These are phyloP conservation scores for Temnothorax longispinosus DNA, from an alignment of 1,140 invertebrate species.

Conservation along the genomic window DNA sequence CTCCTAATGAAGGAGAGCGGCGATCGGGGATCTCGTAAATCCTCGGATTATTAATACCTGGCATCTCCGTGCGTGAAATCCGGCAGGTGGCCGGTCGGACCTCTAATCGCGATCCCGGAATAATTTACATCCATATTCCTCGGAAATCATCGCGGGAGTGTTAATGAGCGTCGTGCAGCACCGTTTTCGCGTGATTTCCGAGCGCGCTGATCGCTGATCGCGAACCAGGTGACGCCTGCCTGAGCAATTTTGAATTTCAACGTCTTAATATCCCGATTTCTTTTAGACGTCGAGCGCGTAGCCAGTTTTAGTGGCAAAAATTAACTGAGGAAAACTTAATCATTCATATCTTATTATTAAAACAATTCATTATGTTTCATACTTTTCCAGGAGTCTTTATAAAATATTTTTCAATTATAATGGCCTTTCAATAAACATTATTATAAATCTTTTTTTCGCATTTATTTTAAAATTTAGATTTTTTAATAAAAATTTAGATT, in stretches of 20 bases:
- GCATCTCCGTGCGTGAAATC: slow-evolving; percentile 70
- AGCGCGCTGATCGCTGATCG: neutral
- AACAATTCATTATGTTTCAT: neutral
- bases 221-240: slow-evolving; percentile 51
- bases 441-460: neutral
- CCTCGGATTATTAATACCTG: slow-evolving; percentile 75
- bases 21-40: slow-evolving; percentile 70
- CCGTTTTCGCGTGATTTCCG: slow-evolving; percentile 58
- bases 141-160: slow-evolving; percentile 63
- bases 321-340: neutral
- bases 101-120: slow-evolving; percentile 76
- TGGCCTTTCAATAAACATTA: neutral
- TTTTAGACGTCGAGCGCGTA: neutral
- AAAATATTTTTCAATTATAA: neutral
- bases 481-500: neutral
- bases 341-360: neutral
- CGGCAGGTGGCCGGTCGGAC: slow-evolving; percentile 74
- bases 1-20: slow-evolving; percentile 63
- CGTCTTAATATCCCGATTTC: slow-evolving; percentile 14
- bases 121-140: slow-evolving; percentile 74
- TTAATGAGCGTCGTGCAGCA: slow-evolving; percentile 62
- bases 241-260: neutral
- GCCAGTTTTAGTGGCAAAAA: neutral
- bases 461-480: neutral
- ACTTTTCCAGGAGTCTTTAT: neutral